These are phyloP conservation scores for Parnassius smintheus DNA, from an alignment of 2,888 invertebrate species.

Conservation along the genomic window DNA sequence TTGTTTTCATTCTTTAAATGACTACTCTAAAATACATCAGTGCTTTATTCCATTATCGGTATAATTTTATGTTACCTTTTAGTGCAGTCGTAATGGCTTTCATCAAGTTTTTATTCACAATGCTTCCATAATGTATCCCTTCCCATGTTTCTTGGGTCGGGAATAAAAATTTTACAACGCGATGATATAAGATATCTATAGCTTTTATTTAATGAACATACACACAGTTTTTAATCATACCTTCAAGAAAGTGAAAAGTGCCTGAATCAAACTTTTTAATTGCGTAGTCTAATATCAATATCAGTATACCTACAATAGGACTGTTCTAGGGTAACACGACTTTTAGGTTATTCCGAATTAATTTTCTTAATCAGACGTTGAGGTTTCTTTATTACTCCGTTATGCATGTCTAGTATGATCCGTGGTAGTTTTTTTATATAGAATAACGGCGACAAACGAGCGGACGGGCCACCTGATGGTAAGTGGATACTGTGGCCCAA, in stretches of 20 bases:
- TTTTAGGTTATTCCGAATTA: background rate
- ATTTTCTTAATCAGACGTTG: background rate
- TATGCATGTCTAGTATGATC: too few species aligned
- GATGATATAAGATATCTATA: constrained; percentile 2
- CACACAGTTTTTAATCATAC: too few species aligned
- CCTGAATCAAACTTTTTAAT: background rate
- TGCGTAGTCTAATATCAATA: background rate
- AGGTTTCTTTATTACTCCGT: too few species aligned
- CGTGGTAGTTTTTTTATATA: too few species aligned
- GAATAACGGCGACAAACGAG: too few species aligned
- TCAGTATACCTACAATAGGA: background rate
- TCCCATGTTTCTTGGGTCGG: background rate
- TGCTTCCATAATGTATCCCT: constrained; percentile 4
- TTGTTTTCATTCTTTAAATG: background rate
- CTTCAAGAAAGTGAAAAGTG: too few species aligned
- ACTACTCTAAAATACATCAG: background rate
- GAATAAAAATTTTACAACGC: constrained; percentile 18
- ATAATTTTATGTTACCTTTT: constrained; percentile 12
- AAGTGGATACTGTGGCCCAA: too few species aligned
- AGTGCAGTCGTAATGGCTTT: constrained; percentile 14
- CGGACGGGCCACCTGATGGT: too few species aligned
- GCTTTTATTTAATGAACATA: background rate
- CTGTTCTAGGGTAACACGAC: background rate
- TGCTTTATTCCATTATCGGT: constrained; percentile 1
- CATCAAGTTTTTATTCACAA: constrained; percentile 21